phyloP scores from a whole-genome alignment of 2,888 invertebrate species.

The Andrena dorsata region DNA sequence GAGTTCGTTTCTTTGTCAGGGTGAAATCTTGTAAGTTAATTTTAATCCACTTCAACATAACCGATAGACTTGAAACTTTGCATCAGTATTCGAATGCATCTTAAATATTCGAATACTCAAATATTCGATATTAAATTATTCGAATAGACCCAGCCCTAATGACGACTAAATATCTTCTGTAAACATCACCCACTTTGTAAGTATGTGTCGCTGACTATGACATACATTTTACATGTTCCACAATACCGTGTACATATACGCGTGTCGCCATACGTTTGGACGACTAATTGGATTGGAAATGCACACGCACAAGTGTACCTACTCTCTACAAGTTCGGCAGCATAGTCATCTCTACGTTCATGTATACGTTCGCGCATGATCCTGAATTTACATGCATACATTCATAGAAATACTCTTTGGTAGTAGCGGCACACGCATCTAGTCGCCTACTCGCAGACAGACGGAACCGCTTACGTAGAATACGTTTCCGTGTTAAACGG shows the following conservation, averaged over 20 bases:
- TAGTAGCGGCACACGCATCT: constrained; percentile 27
- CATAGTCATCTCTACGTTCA: constrained; percentile 18
- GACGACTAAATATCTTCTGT: neutral
- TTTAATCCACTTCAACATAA: no score
- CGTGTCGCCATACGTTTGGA: constrained; percentile 15
- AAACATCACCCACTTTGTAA: neutral
- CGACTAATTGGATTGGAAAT: constrained; percentile 41
- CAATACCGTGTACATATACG: neutral
- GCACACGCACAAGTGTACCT: constrained; percentile 28
- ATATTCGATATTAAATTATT: no score
- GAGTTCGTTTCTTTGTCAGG: no score
- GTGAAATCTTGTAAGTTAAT: no score
- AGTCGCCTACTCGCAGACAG: constrained; percentile 34
- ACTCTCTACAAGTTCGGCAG: constrained; percentile 19
- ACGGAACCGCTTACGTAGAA: constrained; percentile 64
- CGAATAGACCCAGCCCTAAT: no score
- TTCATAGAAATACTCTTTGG: constrained; percentile 30
- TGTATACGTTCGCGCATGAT: constrained; percentile 16
- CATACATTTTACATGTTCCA: constrained; percentile 18
- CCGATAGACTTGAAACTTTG: no score
- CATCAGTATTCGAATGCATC: no score
- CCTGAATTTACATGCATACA: constrained; percentile 49
- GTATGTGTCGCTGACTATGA: neutral
- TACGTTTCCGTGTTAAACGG: constrained; percentile 79
- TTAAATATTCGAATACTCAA: no score